Evolutionary conservation across 2,888 invertebrate species (phyloP), one percentile per base, ranked within the genome.

Genomic region (Zelleria hepariella): DNA sequence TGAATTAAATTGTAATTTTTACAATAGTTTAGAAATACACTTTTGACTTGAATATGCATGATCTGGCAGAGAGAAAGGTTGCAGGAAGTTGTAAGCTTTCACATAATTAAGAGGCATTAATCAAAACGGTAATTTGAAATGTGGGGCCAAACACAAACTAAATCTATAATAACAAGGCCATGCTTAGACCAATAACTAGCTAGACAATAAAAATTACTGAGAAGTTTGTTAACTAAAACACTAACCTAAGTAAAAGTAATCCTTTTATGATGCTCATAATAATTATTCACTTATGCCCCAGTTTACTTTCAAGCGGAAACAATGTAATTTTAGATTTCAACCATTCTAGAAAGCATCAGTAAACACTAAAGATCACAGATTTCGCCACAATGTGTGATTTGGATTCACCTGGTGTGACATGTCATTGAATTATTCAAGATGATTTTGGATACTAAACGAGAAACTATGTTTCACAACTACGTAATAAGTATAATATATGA

Each of bases 361-460:
- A 73, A 75, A 73, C 71, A 72, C 71, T 76, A 69, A 76, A 75
- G 74, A 80, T 80, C 80, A 80, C 79, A 80, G 79, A 72, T 74
- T 71, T 67, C 72, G 76, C 72, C 71, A 75, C 62, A 66, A 67
- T 47, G 27, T 25, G 68, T 74, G 70, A 70, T 69, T 74, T 74
- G 67, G 64, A 71, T 70, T 67, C 68, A 72, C 69, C 24, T 68
- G 66, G 69, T 67, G 69, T 67, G 68, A 67, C 70, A 67, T 68
- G 10, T 2, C 32, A 32, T 32, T 10, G 7, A 68, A 68, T 65
- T 67, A 67, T 66, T 69, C 68, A 60, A 70, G 68, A 72, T 65
- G 65, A 73, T 64, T 66, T 65, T 67, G 68, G 66, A 73, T 72
- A 65, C 71, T 68, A 71, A 67, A 68, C 66, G 70, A 60, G 62